Percentiles rank a stretch among this genome's conserved stretches.
Evolutionary conservation across 2,797 vertebrate genomes (phyloP).

Genomic region (Parotocinclus haroldoi): DNA sequence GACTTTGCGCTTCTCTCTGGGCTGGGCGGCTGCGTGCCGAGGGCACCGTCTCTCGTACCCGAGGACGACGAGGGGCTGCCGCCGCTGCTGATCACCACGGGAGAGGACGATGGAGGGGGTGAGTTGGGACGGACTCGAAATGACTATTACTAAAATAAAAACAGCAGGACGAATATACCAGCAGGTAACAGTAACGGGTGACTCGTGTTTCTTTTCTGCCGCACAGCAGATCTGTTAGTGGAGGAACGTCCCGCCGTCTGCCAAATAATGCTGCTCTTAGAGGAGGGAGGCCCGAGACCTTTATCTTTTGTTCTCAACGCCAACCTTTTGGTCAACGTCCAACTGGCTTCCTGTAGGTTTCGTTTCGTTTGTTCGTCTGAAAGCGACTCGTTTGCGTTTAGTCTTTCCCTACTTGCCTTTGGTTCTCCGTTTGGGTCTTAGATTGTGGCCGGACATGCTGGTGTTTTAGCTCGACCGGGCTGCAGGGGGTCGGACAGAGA

Average conservation of each 20-base stretch:
- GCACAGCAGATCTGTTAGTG: constrained; percentile 71
- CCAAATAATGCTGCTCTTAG: constrained; percentile 77
- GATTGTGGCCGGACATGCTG: constrained; percentile 83
- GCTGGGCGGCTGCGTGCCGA: constrained; percentile 70
- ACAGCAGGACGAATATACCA: no score
- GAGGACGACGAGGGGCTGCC: constrained; percentile 79
- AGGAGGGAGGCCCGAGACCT: constrained; percentile 73
- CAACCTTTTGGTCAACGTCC: constrained; percentile 89
- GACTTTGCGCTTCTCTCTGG: constrained; percentile 77
- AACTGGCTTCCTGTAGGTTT: constrained; percentile 84
- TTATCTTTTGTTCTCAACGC: constrained; percentile 88
- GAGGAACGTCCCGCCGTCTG: constrained; percentile 80
- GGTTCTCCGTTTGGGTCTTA: constrained; percentile 47
- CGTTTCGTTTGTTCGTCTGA: no score
- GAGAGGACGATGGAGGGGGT: constrained; percentile 77
- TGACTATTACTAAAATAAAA: no score
- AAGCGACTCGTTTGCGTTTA: no score
- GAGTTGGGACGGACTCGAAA: no score
- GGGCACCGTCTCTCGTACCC: constrained; percentile 76
- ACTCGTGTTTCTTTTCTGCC: no score
- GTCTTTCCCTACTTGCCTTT: not conserved
- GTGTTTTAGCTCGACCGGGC: constrained; percentile 89
- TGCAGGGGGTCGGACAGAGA: constrained; percentile 88
- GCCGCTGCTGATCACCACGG: constrained; percentile 79
- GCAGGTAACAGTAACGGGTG: no score